Evolutionary conservation across 2,888 invertebrate genomes (phyloP), one percentile per base, ranked within the genome.

Genomic region (Stictocephala bisonia): DNA sequence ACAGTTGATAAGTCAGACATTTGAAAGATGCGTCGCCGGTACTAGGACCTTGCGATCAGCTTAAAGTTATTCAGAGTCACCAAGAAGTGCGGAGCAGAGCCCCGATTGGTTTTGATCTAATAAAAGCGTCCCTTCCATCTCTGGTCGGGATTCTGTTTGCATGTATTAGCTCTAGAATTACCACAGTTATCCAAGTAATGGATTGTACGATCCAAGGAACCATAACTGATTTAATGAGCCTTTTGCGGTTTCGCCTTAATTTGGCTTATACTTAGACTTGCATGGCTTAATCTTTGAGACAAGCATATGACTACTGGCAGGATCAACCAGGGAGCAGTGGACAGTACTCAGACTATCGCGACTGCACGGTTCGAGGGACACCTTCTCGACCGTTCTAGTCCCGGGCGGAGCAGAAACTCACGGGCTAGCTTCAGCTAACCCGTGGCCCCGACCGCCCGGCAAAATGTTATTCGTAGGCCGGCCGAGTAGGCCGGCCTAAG

Each of bases 91-190:
- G 73, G 53, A 81, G 81, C 82, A 80, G 82, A 81, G 82, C 3
- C 20, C 51, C 83, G 85, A 84, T 86, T 86, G 85, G 86, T 86
- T 84, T 86, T 86, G 84, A 81, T 84, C 85, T 86, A 86, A 87
- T 86, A 87, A 86, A 85, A 85, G 86, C 86, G 83, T 84, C 83
- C 81, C 79, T 82, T 79, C 80, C 79, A 73, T 84, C 83, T 83
- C 83, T 83, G 85, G 85, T 84, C 83, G 83, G 85, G 81, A 83
- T 82, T 84, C 83, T 80, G 80, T 84, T 85, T 85, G 87, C 88
- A 88, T 87, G 88, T 88, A 88, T 88, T 88, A 89, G 88, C 88
- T 88, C 87, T 87, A 87, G 87, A 88, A 88, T 88, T 88, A 85
- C 87, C 87, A 88, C 88, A 87, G 87, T 87, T 87, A 86, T 86